Evolutionary conservation across 2,888 invertebrate genomes (phyloP), one percentile per base, ranked within the genome.

Genomic region (Onchidella celtica): DNA sequence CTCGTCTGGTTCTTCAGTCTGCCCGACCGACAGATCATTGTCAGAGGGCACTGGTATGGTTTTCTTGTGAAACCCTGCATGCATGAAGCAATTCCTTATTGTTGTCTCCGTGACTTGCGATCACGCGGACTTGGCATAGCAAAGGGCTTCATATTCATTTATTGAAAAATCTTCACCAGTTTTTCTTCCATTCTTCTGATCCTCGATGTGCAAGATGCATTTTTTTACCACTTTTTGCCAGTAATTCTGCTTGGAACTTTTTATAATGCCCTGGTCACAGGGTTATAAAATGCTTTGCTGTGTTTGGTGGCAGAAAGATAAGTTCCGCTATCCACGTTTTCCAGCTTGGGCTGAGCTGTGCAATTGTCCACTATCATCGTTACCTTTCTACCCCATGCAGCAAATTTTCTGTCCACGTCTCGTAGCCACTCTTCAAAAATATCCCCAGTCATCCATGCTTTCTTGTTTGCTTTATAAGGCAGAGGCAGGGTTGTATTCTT

Each of bases 231-330:
- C 27, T 24, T 34, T 73, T 55, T 83, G 73, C 14, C 82, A 57
- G 74, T 82, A 83, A 55, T 70, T 59, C 29, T 21, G 29, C 55
- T 87, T 84, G 3, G 87, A 75, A 59, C 82, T 82, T n/a, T 85
- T 76, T 17, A 87, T 87, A 27, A 89, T 83, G 3, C 87, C 87
- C 66, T 86, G 86, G 74, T 87, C 86, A 86, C 87, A 86, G 2
- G 88, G 88, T 65, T 89, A 88, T 0, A 83, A 81, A 6, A 84
- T 77, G 6, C 40, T 69, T 74, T 27, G 86, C 87, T 17, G 87
- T 85, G 80, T 88, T 88, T 17, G 87, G 86, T n/a, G 87, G 87
- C 27, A 88, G 85, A 68, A 87, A 88, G 14, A 86, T 73, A 11
- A 88, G 69, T 34, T 79, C 70, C 2, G 85, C 73, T 70, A 69